Evolutionary conservation across 2,113 vertebrate species (phyloP).

Genomic region (Phrynosoma platyrhinos): DNA sequence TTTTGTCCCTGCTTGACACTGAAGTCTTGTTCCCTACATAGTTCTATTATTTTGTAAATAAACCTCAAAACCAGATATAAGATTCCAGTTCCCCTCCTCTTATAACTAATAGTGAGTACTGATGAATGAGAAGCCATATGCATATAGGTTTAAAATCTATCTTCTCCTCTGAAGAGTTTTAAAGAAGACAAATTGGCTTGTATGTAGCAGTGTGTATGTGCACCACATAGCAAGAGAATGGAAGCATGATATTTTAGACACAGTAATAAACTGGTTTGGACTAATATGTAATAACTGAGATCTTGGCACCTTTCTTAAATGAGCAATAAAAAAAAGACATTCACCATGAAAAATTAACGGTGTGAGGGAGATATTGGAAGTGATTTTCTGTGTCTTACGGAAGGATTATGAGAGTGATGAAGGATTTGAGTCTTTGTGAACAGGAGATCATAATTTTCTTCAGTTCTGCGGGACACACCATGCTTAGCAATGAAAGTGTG

Average conservation of each 20-base stretch:
- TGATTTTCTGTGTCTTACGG: conserved; percentile 73
- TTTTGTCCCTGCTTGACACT: too few species aligned
- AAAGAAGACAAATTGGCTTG: conserved; percentile 18
- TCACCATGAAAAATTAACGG: conserved; percentile 79
- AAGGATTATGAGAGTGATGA: conserved; percentile 75
- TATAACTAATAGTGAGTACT: too few species aligned
- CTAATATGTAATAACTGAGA: conserved; percentile 71
- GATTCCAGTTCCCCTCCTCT: neutral
- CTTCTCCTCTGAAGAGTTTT: neutral
- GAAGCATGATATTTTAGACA: conserved; percentile 63
- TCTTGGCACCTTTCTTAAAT: conserved; percentile 65
- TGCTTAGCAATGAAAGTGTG: conserved; percentile 74
- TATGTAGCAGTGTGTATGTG: neutral
- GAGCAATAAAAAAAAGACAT: conserved; percentile 75
- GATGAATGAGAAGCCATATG: neutral
- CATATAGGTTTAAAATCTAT: conserved; percentile 1
- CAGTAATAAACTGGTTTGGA: conserved; percentile 64
- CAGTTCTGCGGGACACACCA: conserved; percentile 66
- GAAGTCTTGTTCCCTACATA: neutral
- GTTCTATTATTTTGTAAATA: neutral
- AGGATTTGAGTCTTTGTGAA: conserved; percentile 66
- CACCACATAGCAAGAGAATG: conserved; percentile 51
- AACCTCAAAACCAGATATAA: neutral
- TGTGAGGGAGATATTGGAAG: conserved; percentile 72
- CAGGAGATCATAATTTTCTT: conserved; percentile 72